These are phyloP conservation scores for Dromius quadrimaculatus DNA, from an alignment of 2,888 invertebrate genomes.

Conservation along the genomic window DNA sequence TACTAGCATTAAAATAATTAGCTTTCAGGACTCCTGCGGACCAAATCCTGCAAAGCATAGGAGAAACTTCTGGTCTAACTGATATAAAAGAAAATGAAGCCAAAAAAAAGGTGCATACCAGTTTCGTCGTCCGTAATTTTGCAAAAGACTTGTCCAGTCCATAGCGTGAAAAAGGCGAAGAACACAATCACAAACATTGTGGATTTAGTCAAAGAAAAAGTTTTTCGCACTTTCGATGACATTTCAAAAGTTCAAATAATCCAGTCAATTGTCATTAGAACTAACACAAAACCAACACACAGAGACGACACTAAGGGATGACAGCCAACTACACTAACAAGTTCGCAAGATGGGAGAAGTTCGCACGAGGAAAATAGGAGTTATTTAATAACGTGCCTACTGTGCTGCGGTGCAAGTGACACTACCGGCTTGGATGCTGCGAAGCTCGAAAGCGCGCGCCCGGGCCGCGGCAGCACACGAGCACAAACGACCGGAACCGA, in stretches of 20 bases:
- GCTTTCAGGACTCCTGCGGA: too few species aligned
- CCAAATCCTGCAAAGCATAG: too few species aligned
- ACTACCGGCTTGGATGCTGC: conserved; percentile 42
- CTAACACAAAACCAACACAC: conserved; percentile 23
- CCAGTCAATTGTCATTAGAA: conserved; percentile 39
- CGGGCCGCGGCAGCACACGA: conserved; percentile 30
- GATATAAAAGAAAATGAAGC: neutral
- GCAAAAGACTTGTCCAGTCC: conserved; percentile 28
- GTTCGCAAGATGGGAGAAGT: neutral
- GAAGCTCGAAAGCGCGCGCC: conserved; percentile 51
- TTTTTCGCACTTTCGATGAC: conserved; percentile 37
- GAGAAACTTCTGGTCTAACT: too few species aligned
- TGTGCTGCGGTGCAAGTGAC: conserved; percentile 28
- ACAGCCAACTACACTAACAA: conserved; percentile 1
- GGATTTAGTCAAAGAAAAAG: conserved; percentile 18
- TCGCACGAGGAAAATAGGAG: conserved; percentile 3
- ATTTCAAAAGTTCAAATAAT: conserved; percentile 1
- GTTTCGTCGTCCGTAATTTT: conserved; percentile 52
- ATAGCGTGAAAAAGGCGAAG: conserved; percentile 25
- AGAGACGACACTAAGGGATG: conserved; percentile 3
- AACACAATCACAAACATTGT: conserved; percentile 31
- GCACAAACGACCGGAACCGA: conserved; percentile 7
- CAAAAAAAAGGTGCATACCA: conserved; percentile 40
- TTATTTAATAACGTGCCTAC: conserved; percentile 4
- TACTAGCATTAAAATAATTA: too few species aligned